A percentile compares a stretch with the other conserved stretches of the same genome.
These are phyloP conservation scores for Cyclophora punctaria DNA, from an alignment of 2,888 invertebrate species.

Conservation along the genomic window DNA sequence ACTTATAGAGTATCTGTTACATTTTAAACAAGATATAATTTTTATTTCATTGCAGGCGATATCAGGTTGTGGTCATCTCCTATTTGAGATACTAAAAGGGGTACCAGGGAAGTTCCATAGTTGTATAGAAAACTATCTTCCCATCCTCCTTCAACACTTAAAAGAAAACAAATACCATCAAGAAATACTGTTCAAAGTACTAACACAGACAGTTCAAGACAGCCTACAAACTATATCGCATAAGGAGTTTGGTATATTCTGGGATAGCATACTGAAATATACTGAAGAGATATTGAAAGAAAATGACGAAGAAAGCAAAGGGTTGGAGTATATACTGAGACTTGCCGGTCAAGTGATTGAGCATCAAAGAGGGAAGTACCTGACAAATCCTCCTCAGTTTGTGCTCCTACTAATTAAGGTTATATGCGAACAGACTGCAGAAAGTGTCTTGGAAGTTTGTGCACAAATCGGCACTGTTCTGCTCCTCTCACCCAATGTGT, in stretches of 20 bases:
- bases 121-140: constrained; percentile 82
- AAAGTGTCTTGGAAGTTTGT: constrained; percentile 62
- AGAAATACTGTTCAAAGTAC: constrained; percentile 76
- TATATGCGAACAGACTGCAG: constrained; percentile 59
- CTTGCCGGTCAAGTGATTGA: constrained; percentile 77
- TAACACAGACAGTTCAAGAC: constrained; percentile 78
- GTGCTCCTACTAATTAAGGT: constrained; percentile 74
- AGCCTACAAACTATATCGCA: constrained; percentile 77
- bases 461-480: constrained; percentile 75
- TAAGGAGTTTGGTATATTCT: constrained; percentile 79
- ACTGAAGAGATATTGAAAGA: constrained; percentile 51
- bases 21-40: too few relatives aligned
- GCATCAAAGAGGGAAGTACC: constrained; percentile 77
- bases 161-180: constrained; percentile 66
- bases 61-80: constrained; percentile 87
- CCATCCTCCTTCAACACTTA: constrained; percentile 78
- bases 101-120: constrained; percentile 90
- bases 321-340: constrained; percentile 66
- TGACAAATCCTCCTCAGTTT: constrained; percentile 76
- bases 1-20: too few relatives aligned
- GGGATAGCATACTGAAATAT: constrained; percentile 68
- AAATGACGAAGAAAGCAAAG: constrained; percentile 43
- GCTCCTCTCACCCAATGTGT: constrained; percentile 76
- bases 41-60: constrained; percentile 74
- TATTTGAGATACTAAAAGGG: constrained; percentile 92